phyloP scores from a whole-genome alignment of 53 echinoderm and acorn worm species.

The Paracentrotus lividus region DNA sequence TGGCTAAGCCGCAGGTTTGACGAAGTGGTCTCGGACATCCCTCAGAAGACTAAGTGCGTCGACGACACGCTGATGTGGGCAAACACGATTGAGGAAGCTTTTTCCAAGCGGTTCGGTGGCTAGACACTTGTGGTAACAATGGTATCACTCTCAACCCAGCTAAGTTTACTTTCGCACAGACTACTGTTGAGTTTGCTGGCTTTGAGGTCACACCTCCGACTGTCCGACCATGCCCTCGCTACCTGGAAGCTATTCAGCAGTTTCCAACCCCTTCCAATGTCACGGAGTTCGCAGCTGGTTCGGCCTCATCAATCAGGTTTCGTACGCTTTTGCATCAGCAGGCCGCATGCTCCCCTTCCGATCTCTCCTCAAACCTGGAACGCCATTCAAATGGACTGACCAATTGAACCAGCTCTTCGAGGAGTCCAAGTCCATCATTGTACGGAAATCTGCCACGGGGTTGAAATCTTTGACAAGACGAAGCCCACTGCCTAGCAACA shows the following conservation, averaged over 20 bases:
- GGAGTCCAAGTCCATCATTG: no score
- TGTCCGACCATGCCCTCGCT: conserved; percentile 67
- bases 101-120: no score
- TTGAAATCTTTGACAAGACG: no score
- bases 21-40: conserved; percentile 59
- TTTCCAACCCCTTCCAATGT: conserved; percentile 57
- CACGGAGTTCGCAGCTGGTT: conserved; percentile 60
- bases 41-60: conserved; percentile 17
- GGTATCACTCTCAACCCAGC: no score
- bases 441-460: no score
- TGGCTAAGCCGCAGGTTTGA: conserved; percentile 44
- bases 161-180: conserved; percentile 64
- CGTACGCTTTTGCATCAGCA: neutral
- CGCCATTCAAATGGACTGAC: no score
- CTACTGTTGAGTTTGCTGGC: conserved; percentile 72
- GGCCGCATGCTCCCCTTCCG: no score
- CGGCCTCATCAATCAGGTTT: conserved; percentile 65
- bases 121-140: no score
- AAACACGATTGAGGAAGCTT: conserved; percentile 61
- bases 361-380: no score
- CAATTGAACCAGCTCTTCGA: no score
- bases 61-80: conserved; percentile 50
- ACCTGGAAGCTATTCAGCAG: conserved; percentile 57
- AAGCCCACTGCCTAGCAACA: no score
- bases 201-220: conserved; percentile 70